Evolutionary conservation across 1,140 invertebrate genomes (phyloP).

Genomic region (Manduca sexta): DNA sequence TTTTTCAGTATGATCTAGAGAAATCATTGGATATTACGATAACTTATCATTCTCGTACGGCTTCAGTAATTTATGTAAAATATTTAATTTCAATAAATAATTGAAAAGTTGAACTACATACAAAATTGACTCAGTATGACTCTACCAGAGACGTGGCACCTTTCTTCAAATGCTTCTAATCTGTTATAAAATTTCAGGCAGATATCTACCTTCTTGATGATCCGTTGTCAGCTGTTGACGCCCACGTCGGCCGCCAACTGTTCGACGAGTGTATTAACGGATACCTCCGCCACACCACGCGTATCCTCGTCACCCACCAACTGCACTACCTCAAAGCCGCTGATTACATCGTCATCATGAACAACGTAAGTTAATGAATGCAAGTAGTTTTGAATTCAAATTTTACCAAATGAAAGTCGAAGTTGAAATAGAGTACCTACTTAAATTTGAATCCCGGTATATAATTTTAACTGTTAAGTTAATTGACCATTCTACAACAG

Average conservation of each 20-base stretch:
- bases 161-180: not conserved
- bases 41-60: too few relatives aligned
- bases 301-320: slow-evolving; percentile 91
- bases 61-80: too few relatives aligned
- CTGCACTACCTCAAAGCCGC: slow-evolving; percentile 86
- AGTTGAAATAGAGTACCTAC: too few relatives aligned
- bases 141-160: not conserved
- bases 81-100: not conserved
- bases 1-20: too few relatives aligned
- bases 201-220: slow-evolving; percentile 89
- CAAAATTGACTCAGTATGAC: too few relatives aligned
- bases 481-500: too few relatives aligned
- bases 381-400: too few relatives aligned
- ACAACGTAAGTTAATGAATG: slow-evolving; percentile 76
- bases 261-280: slow-evolving; percentile 83
- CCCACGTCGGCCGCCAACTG: slow-evolving; percentile 85
- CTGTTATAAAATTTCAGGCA: slow-evolving; percentile 60
- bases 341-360: slow-evolving; percentile 84
- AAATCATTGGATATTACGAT: too few relatives aligned
- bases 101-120: too few relatives aligned
- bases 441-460: too few relatives aligned
- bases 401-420: too few relatives aligned
- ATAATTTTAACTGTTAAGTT: too few relatives aligned
- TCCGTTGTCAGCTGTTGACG: slow-evolving; percentile 87
- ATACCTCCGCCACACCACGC: slow-evolving; percentile 81